Percentiles rank a stretch among this genome's conserved stretches.
Conservation (phyloP, 1,140 invertebrate species). For the Daktulosphaira vitifoliae region DNA sequence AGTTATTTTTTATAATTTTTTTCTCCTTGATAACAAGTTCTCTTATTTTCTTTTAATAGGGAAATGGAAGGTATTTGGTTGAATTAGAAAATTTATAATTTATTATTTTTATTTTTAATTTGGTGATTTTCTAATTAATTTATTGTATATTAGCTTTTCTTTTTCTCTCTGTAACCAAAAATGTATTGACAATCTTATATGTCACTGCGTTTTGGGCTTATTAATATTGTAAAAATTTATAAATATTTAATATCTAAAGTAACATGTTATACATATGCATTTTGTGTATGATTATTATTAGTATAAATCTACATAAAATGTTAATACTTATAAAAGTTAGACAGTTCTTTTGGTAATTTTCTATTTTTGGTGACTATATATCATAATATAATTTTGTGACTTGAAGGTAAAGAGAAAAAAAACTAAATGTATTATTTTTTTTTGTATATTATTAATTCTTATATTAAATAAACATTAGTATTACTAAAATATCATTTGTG, state of each 20-base stretch:
- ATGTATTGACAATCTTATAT: slow-evolving; percentile 20
- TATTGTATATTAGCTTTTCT: slow-evolving; percentile 23
- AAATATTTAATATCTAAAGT: slow-evolving; percentile 3
- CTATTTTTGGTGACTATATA: slow-evolving; percentile 23
- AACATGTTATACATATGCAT: no score
- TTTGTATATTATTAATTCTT: slow-evolving; percentile 32
- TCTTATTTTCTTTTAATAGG: slow-evolving; percentile 16
- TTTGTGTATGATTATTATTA: background rate
- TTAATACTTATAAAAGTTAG: background rate
- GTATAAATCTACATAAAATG: background rate
- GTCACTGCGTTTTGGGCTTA: background rate
- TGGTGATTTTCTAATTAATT: slow-evolving; percentile 22
- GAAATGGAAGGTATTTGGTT: slow-evolving; percentile 28
- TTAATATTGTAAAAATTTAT: slow-evolving; percentile 22
- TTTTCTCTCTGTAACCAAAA: slow-evolving; percentile 2
- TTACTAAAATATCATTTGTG: slow-evolving; percentile 16
- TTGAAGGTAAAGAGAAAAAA: slow-evolving; percentile 2
- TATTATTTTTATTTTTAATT: slow-evolving; percentile 28
- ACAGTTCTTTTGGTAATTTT: slow-evolving; percentile 19
- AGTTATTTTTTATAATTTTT: slow-evolving; percentile 9
- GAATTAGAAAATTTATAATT: slow-evolving; percentile 17
- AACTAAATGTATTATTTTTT: slow-evolving; percentile 22
- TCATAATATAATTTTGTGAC: slow-evolving; percentile 27
- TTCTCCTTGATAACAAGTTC: background rate
- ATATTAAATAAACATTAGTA: slow-evolving; percentile 13